phyloP scores from a whole-genome alignment of 2,113 vertebrate species.

The Bubalus kerabau region DNA sequence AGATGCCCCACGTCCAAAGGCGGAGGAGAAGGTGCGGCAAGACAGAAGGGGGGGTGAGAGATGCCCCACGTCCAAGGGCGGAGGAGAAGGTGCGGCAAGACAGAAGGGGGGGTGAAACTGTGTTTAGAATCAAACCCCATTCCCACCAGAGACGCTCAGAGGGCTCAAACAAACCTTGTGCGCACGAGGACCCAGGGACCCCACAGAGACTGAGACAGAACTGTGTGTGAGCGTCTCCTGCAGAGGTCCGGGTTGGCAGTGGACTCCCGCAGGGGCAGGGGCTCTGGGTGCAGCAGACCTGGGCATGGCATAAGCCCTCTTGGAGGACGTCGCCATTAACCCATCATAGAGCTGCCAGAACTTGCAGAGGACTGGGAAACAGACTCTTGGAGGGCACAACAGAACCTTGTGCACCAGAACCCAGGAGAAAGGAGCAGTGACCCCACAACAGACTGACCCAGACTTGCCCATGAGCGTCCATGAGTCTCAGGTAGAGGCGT shows the following conservation, averaged over 20 bases:
- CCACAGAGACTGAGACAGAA: no score
- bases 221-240: background rate
- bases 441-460: no score
- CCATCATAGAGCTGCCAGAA: accelerated
- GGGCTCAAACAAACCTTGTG: background rate
- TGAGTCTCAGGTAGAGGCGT: accelerated
- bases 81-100: accelerated
- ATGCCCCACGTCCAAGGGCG: no score
- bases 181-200: background rate
- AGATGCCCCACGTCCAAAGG: background rate
- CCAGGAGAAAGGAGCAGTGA: background rate
- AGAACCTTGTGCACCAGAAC: background rate
- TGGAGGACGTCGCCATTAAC: background rate
- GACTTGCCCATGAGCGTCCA: accelerated
- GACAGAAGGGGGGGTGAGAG: background rate
- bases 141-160: accelerated
- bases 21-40: accelerated
- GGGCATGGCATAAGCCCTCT: accelerated
- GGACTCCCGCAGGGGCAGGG: no score
- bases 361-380: accelerated
- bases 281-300: accelerated
- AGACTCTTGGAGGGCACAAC: background rate
- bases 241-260: accelerated
- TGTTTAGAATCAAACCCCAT: background rate
- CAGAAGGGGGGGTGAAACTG: background rate